Percentiles rank a stretch among this genome's conserved stretches.
Evolutionary conservation across 1,140 invertebrate species (phyloP).

Genomic region (Apis cerana): DNA sequence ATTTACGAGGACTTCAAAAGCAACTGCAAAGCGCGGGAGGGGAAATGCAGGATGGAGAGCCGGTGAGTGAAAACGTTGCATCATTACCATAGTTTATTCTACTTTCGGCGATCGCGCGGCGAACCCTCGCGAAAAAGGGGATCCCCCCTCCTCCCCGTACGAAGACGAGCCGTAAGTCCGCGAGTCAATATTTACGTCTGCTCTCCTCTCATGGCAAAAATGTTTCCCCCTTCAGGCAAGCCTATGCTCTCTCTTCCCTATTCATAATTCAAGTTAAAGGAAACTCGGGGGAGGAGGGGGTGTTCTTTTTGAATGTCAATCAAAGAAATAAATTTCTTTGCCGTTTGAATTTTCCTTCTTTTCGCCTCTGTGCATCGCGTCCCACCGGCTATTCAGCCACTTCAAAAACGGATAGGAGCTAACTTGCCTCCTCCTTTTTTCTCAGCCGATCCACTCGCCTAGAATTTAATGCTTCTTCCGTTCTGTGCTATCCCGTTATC

Average conservation of each 20-base stretch:
- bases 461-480: background rate
- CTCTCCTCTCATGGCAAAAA: conserved; percentile 30
- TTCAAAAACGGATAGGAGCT: background rate
- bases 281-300: background rate
- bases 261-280: conserved; percentile 47
- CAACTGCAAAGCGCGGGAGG: conserved; percentile 91
- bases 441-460: background rate
- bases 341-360: conserved; percentile 24
- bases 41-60: conserved; percentile 92
- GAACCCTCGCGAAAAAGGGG: background rate
- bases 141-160: background rate
- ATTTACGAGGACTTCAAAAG: conserved; percentile 92
- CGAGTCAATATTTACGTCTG: conserved; percentile 48
- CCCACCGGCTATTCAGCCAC: background rate
- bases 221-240: background rate
- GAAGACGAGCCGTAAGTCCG: background rate
- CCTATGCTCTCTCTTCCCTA: background rate
- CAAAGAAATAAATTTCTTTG: conserved; percentile 46
- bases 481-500: too few relatives aligned
- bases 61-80: conserved; percentile 83
- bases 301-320: conserved; percentile 45
- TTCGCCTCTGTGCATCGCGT: background rate
- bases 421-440: background rate
- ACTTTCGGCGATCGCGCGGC: conserved; percentile 26
- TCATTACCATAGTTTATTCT: conserved; percentile 46